Evolutionary conservation across 2,113 vertebrate species (phyloP), one percentile per base, ranked within the genome.

Genomic region (Ophthalmolycus amberensis): DNA sequence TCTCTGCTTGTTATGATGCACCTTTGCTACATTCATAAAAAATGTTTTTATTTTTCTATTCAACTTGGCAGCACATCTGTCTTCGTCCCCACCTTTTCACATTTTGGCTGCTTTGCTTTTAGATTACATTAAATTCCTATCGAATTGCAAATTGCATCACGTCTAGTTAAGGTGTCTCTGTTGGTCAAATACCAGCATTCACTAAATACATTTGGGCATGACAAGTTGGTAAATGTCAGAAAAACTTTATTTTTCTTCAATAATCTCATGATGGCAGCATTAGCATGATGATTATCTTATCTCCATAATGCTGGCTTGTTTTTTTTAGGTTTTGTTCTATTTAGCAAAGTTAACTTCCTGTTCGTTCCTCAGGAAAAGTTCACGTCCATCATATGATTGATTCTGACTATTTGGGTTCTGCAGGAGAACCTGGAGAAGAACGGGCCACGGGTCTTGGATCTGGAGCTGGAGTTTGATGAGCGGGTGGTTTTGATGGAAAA

Each of bases 341-440:
- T 46, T 42, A 32, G 44, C n/a, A 65, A 54, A 20, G n/a, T 56
- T 16, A 40, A 25, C 27, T 4, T 67, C 5, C 48, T 62, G 25
- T 38, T 29, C 4, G 34, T 69, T 69, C 2, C 32, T 64, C 7
- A 59, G 14, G 10, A 58, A 44, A 84, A 6, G 11, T 50, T 65
- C 16, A 60, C 37, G 44, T 73, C 27, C 38, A 42, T 66, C 12
- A 20, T 8, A 1, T 56, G 37, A 58, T 60, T 56, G 37, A 18
- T 56, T 58, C n/a, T 67, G 56, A 65, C 9, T 18, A 1, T 37
- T 65, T 65, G n/a, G 9, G 22, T 88, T 79, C 40, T 52, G 42
- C 90, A 99, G 98, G 98, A 99, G 87, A 99, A 96, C 84, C 94
- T 99, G 85, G 97, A 98, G 94, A 99, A 99, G 90, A 96, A 94